Evolutionary conservation across 2,888 invertebrate genomes (phyloP).

Genomic region (Amblyjoppa fuscipennis): DNA sequence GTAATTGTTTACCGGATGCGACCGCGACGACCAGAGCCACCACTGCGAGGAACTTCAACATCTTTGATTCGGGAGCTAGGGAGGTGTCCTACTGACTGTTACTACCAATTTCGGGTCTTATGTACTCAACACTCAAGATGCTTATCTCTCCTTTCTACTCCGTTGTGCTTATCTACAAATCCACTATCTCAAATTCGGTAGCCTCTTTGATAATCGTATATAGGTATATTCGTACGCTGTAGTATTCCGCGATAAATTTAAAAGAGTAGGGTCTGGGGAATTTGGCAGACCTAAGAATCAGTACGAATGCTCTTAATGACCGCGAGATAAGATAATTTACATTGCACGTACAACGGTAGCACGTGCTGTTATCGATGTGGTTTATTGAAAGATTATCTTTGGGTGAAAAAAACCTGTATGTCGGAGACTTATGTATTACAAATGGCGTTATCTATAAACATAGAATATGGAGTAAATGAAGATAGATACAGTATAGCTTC

Average conservation of each 20-base stretch:
- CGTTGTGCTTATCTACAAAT: background rate
- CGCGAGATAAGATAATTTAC: background rate
- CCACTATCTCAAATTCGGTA: background rate
- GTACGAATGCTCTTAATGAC: background rate
- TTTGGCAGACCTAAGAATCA: background rate
- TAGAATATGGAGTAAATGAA: background rate
- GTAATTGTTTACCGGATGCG: background rate
- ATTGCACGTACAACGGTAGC: background rate
- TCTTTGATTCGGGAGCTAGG: background rate
- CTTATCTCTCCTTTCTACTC: background rate
- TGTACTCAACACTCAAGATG: constrained; percentile 1
- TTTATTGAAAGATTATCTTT: background rate
- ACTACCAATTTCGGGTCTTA: background rate
- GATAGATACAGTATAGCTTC: too few relatives aligned
- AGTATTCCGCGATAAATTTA: background rate
- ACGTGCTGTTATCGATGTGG: background rate
- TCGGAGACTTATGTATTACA: background rate
- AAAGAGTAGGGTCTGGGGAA: background rate
- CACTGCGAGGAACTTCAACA: constrained; percentile 27
- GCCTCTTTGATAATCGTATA: background rate
- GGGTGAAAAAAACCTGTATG: background rate
- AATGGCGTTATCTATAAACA: background rate
- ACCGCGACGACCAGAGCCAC: background rate
- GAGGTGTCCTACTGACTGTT: background rate
- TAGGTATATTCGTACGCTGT: too few relatives aligned